Conservation (phyloP, 2,797 vertebrate genomes). For the Enteromius trimaculatus region DNA sequence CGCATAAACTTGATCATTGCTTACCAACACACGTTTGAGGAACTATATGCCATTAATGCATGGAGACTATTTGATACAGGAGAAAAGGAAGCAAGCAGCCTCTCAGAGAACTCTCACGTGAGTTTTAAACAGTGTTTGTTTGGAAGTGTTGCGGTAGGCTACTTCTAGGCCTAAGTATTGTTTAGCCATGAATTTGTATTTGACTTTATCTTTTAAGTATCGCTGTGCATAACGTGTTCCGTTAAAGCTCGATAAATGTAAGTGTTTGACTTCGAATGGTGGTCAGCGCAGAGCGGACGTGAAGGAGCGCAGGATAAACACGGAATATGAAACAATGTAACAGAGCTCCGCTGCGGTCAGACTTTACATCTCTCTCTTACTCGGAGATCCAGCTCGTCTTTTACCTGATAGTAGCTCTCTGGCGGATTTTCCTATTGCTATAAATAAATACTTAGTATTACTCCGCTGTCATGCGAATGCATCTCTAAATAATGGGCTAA, state of each 20-base stretch:
- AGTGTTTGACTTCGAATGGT: constrained; percentile 16
- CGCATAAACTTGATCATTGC: constrained; percentile 69
- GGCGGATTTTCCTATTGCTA: not conserved
- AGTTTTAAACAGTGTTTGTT: constrained; percentile 57
- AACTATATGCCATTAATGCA: constrained; percentile 76
- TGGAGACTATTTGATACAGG: constrained; percentile 71
- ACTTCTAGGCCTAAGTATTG: not conserved
- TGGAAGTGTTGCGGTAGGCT: not conserved
- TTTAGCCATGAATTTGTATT: not conserved
- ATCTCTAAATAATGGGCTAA: not conserved
- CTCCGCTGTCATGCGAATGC: not conserved
- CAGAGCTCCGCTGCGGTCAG: not conserved
- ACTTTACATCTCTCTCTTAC: too few relatives aligned
- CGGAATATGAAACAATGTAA: not conserved
- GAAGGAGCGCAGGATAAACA: not conserved
- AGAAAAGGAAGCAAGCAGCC: constrained; percentile 45
- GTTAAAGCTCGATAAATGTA: not conserved
- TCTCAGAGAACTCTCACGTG: constrained; percentile 71
- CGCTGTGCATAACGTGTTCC: not conserved
- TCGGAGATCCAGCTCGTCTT: too few relatives aligned
- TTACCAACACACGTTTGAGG: constrained; percentile 66
- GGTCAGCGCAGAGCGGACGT: not conserved
- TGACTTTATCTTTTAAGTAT: not conserved
- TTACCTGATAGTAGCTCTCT: not conserved
- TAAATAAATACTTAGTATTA: not conserved